phyloP scores from a whole-genome alignment of 2,113 vertebrate genomes.

The Erpornis zantholeuca region DNA sequence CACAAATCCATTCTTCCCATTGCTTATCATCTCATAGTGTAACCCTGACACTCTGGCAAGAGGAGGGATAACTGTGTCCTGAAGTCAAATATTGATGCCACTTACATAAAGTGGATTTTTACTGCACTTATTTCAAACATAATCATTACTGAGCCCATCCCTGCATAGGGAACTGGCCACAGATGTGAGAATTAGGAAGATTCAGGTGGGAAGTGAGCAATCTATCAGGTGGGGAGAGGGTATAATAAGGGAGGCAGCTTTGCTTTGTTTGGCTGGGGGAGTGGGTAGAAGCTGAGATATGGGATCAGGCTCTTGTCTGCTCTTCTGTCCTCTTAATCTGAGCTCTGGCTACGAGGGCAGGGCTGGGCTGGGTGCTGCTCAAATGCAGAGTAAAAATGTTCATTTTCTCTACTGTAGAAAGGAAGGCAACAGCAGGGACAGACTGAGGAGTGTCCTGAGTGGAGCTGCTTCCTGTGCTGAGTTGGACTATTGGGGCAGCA shows the following conservation, averaged over 20 bases:
- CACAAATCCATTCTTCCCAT: not conserved
- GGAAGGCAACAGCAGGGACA: not conserved
- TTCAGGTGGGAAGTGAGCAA: not conserved
- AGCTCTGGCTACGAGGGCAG: not conserved
- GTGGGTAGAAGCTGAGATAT: rapidly evolving
- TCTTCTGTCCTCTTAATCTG: not conserved
- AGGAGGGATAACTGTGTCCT: not conserved
- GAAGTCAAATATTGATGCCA: not conserved
- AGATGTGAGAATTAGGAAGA: not conserved
- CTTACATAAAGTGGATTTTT: not conserved
- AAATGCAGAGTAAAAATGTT: not conserved
- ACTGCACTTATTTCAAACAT: not conserved
- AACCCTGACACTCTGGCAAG: not conserved
- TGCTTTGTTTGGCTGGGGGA: not conserved
- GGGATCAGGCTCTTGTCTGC: not conserved
- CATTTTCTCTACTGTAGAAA: not conserved
- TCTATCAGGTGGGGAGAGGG: not conserved
- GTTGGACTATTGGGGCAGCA: not conserved
- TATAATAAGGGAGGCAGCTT: not conserved
- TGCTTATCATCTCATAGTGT: not conserved
- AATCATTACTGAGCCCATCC: not conserved
- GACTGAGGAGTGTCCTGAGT: not conserved
- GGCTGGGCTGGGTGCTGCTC: not conserved
- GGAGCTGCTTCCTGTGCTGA: not conserved
- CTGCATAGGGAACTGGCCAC: not conserved